Evolutionary conservation across 2,888 invertebrate species (phyloP).

Genomic region (Nipponacmea schrenckii): DNA sequence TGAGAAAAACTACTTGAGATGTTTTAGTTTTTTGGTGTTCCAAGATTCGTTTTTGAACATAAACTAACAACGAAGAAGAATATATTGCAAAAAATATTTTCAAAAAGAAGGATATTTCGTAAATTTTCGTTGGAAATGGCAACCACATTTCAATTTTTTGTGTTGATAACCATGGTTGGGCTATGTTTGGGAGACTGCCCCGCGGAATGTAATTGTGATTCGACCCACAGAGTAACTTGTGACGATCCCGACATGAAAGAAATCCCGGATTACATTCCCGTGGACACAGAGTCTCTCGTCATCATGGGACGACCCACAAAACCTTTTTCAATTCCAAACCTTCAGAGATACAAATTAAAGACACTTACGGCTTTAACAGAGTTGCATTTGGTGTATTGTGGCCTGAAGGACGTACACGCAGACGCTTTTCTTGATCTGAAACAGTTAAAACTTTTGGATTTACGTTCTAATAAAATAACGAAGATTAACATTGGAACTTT

Average conservation of each 20-base stretch:
- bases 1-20: no score
- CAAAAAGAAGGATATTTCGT: no score
- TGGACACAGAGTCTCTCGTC: background rate
- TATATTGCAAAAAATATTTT: no score
- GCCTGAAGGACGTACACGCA: slow-evolving; percentile 23
- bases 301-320: slow-evolving; percentile 9
- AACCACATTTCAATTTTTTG: background rate
- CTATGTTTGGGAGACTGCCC: background rate
- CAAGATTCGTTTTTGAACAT: no score
- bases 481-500: slow-evolving; percentile 33
- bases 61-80: no score
- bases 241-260: background rate
- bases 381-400: slow-evolving; percentile 29
- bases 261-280: slow-evolving; percentile 10
- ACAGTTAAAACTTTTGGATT: slow-evolving; percentile 30
- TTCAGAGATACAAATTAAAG: background rate
- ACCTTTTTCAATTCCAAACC: background rate
- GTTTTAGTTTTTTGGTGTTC: no score
- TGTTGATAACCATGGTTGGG: background rate
- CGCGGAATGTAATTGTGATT: background rate
- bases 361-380: slow-evolving; percentile 12
- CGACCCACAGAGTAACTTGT: background rate
- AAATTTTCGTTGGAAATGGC: background rate
- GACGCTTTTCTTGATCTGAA: slow-evolving; percentile 32
- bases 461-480: slow-evolving; percentile 34